Percentiles rank a stretch among this genome's conserved stretches.
Conservation (phyloP, 2,797 vertebrate species). For the Staurois parvus region DNA sequence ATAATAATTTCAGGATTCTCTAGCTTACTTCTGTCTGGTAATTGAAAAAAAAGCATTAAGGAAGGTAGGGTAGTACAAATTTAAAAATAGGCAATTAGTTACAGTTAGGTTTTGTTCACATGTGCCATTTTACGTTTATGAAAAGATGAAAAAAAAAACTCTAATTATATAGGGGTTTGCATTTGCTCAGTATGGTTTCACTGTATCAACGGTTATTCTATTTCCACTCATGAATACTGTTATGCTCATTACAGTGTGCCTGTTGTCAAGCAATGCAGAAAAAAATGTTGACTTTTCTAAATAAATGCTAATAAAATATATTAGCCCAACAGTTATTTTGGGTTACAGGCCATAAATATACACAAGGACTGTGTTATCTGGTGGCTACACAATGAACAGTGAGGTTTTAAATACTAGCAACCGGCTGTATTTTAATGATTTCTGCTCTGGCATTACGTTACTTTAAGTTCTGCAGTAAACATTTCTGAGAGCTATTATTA, state of each 20-base stretch:
- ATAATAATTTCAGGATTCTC: no score
- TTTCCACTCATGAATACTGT: slow-evolving; percentile 6
- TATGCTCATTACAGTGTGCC: neutral
- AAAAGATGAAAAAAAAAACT: neutral
- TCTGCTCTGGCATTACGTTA: slow-evolving; percentile 43
- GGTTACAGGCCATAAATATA: slow-evolving; percentile 39
- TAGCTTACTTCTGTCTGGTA: neutral
- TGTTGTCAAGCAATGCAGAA: neutral
- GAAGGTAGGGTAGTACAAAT: neutral
- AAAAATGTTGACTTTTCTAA: slow-evolving; percentile 18
- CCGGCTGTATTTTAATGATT: slow-evolving; percentile 58
- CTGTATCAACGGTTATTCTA: neutral
- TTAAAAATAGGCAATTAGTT: no score
- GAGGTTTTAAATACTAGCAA: slow-evolving; percentile 49
- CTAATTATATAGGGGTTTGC: neutral
- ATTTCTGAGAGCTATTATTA: slow-evolving; percentile 61
- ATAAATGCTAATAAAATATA: slow-evolving; percentile 33
- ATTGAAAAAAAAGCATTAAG: neutral
- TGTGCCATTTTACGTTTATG: neutral
- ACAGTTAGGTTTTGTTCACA: no score
- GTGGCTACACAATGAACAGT: slow-evolving; percentile 35
- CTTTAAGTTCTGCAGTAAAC: slow-evolving; percentile 47
- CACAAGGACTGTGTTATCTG: slow-evolving; percentile 26
- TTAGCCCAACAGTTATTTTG: slow-evolving; percentile 34
- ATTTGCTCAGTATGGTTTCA: neutral